Base-by-base conservation (phyloP, 2,113 vertebrate species). In the Aspiorhynchus laticeps region DNA sequence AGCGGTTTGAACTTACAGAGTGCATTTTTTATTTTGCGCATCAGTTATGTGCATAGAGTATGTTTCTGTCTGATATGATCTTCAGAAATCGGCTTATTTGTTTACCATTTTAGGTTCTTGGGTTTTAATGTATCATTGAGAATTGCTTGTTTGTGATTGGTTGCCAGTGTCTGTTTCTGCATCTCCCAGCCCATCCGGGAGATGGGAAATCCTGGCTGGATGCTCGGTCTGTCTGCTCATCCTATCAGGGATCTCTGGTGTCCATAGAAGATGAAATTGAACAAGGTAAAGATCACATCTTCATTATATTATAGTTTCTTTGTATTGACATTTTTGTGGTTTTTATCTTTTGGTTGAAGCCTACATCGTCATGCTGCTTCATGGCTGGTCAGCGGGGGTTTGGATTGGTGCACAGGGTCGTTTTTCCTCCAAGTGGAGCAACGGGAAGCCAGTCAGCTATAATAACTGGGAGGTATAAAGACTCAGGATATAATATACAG, bases 361-460 rank as follows among this genome's bases (percentile, higher is more conserved):
- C 90, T 98, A 97, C 93, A 94, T 99, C 93, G 97, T 96, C 86
- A 97, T 99, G 96, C 94, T 98, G 94, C 96, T 99, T 2, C 94
- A 96, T 92, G 96, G 97, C 51, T 88, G 89, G 79, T 94, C 95
- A 28, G 94, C 93, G 0, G 95, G 95, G 80, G 94, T 98, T 85
- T 99, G 98, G 97, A 97, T 99, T 83, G 96, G 96, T 43, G 92
- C 97, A 31, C 90, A 92, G 88, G 95, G 93, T 63, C 93, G 94
- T 0, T 93, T 96, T 93, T 95, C 95, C 85, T 93, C 94, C 88
- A 96, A 93, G 86, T 96, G 95, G 96, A 46, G 93, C 88, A 97
- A 94, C 83, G 95, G 95, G 89, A 95, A 94, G 41, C 87, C 91
- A 85, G 88, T 95, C 0, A 86, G 41, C 43, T 99, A 97, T 91